A percentile compares a stretch with the other conserved stretches of the same genome.
Evolutionary conservation across 23 tunicate species (phyloP).

Genomic region (Phallusia fumigata): DNA sequence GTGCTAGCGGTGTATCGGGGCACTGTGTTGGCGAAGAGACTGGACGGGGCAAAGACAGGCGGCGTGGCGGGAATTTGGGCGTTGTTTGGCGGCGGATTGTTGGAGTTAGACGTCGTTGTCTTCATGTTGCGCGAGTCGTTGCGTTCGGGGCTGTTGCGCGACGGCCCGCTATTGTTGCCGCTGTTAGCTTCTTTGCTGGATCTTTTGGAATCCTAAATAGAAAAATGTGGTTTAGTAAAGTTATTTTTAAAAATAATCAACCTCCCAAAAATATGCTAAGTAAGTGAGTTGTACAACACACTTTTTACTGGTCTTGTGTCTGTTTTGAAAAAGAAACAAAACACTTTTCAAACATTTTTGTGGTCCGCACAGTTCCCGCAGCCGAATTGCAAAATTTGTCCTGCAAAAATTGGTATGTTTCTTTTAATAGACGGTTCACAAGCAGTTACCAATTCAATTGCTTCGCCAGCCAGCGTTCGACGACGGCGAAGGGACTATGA

Average conservation of each 20-base stretch:
- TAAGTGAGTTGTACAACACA: no score
- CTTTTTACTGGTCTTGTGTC: no score
- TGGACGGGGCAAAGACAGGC: conserved; percentile 54
- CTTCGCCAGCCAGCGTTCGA: no score
- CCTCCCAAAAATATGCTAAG: no score
- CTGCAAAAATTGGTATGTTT: not conserved
- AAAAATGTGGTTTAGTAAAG: not conserved
- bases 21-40: conserved; percentile 19
- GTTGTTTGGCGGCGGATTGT: not conserved
- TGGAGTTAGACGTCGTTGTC: not conserved
- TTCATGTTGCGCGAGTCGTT: not conserved
- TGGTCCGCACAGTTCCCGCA: no score
- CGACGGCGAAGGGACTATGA: not conserved
- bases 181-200: not conserved
- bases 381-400: no score
- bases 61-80: conserved; percentile 26
- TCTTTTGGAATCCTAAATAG: not conserved
- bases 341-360: no score
- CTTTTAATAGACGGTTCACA: not conserved
- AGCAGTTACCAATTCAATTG: no score
- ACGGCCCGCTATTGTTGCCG: not conserved
- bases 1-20: conserved; percentile 15
- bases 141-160: conserved; percentile 9
- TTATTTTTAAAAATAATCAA: no score
- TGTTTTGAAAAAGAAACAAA: no score